Base-by-base conservation (phyloP, 2,888 invertebrate genomes). In the Melolontha melolontha region DNA sequence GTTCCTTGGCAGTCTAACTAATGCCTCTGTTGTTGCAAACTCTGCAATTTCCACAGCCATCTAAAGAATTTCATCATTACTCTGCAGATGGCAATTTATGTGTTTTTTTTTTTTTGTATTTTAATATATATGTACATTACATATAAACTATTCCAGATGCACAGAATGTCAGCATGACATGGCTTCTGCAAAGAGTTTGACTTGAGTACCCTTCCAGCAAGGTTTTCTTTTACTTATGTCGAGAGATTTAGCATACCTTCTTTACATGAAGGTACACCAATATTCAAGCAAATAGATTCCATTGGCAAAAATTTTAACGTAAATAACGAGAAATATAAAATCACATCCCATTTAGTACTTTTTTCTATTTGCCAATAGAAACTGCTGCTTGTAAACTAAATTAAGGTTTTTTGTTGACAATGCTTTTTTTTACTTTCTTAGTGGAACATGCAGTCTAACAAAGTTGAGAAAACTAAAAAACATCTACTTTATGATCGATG, bases 151-250 rank as follows among this genome's bases (percentile, higher is more conserved):
- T 52, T 67, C 62, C 51, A 62, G 67, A 67, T 34, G 64, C 14
- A 27, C 39, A 64, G 50, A 52, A 44, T 17, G 51, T 63, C 51
- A 47, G 17, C 51, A 74, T 75, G 74, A 75, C 72, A 67, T 74
- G 72, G 70, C 70, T 72, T 72, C 71, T 57, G 68, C 72, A 71
- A 68, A 74, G 73, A 75, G 73, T 71, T 70, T 76, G 76, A 75
- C 76, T 76, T 79, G 76, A 78, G 80, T 81, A 81, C 82, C 81
- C 82, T 82, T 82, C 79, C 82, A 81, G 80, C 80, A 80, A 79
- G 77, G 76, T 78, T 79, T 75, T 74, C 67, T 72, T 73, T 77
- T 62, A 69, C 42, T 64, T 64, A 70, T 65, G 70, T 68, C 70
- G 67, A 72, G 72, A 70, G 66, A 62, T 70, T 71, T 67, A 65